phyloP scores from a whole-genome alignment of 2,113 vertebrate species.

The Albula goreensis region DNA sequence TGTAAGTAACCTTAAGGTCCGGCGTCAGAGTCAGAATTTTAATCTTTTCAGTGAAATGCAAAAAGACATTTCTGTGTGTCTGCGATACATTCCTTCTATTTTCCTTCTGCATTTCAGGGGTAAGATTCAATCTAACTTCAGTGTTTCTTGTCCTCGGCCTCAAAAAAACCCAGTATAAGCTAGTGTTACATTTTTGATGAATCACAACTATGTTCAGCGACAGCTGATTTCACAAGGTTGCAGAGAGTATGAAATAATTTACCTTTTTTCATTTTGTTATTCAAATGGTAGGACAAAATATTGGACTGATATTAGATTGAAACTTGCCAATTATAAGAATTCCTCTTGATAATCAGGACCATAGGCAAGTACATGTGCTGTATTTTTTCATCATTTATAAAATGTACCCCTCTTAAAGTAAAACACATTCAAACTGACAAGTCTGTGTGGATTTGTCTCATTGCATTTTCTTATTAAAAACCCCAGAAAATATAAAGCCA shows the following conservation, averaged over 20 bases:
- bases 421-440: conserved; percentile 48
- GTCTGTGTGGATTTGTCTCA: conserved; percentile 31
- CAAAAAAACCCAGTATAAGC: background rate
- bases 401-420: conserved; percentile 33
- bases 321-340: background rate
- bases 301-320: background rate
- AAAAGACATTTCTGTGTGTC: background rate
- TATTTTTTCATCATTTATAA: conserved; percentile 50
- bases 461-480: conserved; percentile 33
- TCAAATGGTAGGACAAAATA: background rate
- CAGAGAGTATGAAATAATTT: background rate
- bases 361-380: conserved; percentile 41
- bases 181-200: background rate
- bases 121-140: background rate
- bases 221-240: background rate
- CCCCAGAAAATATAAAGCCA: conserved; percentile 7
- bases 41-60: background rate
- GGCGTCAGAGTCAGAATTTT: background rate
- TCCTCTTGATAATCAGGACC: background rate
- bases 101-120: background rate
- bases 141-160: background rate
- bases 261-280: background rate
- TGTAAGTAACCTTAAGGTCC: background rate
- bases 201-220: background rate
- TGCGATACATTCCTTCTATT: background rate